Conservation (phyloP, 2,113 vertebrate species). For the Ceyx cyanopectus region DNA sequence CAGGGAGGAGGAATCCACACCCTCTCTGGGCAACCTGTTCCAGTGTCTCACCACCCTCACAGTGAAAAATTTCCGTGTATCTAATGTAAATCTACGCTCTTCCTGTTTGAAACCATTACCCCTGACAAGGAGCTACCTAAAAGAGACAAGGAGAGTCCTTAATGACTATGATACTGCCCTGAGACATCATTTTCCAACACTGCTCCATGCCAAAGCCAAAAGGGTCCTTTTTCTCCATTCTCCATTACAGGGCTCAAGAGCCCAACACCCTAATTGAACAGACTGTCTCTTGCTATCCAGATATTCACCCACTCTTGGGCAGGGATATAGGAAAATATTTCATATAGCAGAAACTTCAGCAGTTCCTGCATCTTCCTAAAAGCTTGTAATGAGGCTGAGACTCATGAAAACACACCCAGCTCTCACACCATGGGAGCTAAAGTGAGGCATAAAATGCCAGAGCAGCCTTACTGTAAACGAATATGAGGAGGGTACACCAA, state of each 20-base stretch:
- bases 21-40: background rate
- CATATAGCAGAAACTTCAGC: slow-evolving; percentile 7
- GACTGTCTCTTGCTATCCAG: background rate
- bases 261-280: background rate
- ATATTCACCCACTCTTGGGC: slow-evolving; percentile 60
- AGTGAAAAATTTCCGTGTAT: background rate
- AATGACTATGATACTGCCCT: background rate
- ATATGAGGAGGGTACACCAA: background rate
- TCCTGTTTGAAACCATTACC: background rate
- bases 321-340: slow-evolving; percentile 57
- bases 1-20: background rate
- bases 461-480: background rate
- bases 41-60: background rate
- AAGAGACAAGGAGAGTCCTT: background rate
- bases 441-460: slow-evolving; percentile 38
- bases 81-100: background rate
- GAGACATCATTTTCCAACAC: background rate
- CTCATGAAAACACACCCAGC: slow-evolving; percentile 55
- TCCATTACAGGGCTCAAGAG: background rate
- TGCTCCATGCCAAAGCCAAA: background rate
- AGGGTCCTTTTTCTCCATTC: slow-evolving; percentile 21
- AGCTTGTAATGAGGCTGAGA: slow-evolving; percentile 38
- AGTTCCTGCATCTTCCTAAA: slow-evolving; percentile 30
- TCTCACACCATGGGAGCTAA: background rate
- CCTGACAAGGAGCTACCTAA: background rate